Percentiles rank a stretch among this genome's conserved stretches.
Conservation (phyloP, 2,797 vertebrate genomes). For the Yasuhikotakia modesta region DNA sequence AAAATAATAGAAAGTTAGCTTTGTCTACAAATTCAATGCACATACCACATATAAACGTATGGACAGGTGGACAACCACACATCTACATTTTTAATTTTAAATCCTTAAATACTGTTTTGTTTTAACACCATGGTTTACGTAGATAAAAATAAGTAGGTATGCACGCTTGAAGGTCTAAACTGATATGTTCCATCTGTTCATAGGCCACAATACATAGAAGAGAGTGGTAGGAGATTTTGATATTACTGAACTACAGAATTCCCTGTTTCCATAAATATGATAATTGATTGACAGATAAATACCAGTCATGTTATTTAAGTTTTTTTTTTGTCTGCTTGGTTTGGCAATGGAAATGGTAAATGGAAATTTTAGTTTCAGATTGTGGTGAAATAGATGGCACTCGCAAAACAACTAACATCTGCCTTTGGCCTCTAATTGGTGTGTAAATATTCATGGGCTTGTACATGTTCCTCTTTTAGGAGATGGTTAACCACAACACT, state of each 20-base stretch:
- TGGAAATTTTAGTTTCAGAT: background rate
- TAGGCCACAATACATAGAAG: slow-evolving; percentile 34
- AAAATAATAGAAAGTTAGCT: slow-evolving; percentile 8
- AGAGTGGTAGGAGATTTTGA: slow-evolving; percentile 32
- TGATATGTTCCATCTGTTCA: slow-evolving; percentile 43
- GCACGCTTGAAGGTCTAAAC: slow-evolving; percentile 31
- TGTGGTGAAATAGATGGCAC: slow-evolving; percentile 23
- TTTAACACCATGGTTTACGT: slow-evolving; percentile 35
- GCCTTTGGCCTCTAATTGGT: slow-evolving; percentile 45
- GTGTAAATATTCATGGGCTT: slow-evolving; percentile 53
- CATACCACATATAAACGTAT: background rate
- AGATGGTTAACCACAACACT: slow-evolving; percentile 38
- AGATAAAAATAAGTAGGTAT: slow-evolving; percentile 32
- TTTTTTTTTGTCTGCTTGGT: background rate
- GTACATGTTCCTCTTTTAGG: slow-evolving; percentile 41
- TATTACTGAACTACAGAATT: slow-evolving; percentile 36
- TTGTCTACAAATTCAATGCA: slow-evolving; percentile 19
- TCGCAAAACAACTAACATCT: slow-evolving; percentile 5
- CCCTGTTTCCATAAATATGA: slow-evolving; percentile 29
- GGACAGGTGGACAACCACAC: background rate
- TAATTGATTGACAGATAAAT: slow-evolving; percentile 22
- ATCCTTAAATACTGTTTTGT: slow-evolving; percentile 18
- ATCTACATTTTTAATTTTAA: slow-evolving; percentile 17
- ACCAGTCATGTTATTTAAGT: background rate
- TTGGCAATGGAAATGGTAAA: background rate